Conservation (phyloP, 92 coral and sea anemone genomes). For the Porites rus region DNA sequence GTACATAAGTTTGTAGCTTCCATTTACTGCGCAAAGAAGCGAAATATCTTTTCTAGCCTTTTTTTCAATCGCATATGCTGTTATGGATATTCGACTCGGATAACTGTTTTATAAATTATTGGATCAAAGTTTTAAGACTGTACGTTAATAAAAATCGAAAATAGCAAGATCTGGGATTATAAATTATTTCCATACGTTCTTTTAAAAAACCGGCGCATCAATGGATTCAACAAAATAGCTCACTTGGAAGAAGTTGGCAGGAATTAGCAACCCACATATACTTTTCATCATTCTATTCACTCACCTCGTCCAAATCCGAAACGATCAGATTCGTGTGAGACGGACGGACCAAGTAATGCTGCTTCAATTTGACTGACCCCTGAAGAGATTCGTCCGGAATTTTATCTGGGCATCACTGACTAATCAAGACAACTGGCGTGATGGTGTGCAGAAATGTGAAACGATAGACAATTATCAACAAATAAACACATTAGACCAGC, state of each 20-base stretch:
- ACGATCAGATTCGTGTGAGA: neutral
- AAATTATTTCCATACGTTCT: neutral
- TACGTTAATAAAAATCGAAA: too few species aligned
- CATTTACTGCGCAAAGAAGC: too few species aligned
- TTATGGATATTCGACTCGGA: too few species aligned
- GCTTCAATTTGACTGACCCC: neutral
- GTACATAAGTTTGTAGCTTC: neutral
- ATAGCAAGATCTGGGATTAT: too few species aligned
- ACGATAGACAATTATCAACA: conserved; percentile 26
- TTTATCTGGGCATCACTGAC: conserved; percentile 21
- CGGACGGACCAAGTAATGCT: neutral
- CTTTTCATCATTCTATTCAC: too few species aligned
- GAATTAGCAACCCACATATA: neutral
- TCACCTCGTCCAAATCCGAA: neutral
- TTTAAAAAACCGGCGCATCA: neutral
- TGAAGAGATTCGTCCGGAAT: conserved; percentile 12
- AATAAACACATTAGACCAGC: conserved; percentile 24
- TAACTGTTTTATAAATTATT: too few species aligned
- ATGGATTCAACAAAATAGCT: neutral
- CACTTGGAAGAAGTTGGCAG: neutral
- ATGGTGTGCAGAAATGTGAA: conserved; percentile 23
- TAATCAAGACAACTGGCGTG: conserved; percentile 3
- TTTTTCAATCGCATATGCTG: too few species aligned
- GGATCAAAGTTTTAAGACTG: too few species aligned
- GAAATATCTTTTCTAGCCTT: too few species aligned